Percentiles rank a stretch among this genome's conserved stretches.
Evolutionary conservation across 2,888 invertebrate species (phyloP).

Genomic region (Lepeophtheirus nordmannii): DNA sequence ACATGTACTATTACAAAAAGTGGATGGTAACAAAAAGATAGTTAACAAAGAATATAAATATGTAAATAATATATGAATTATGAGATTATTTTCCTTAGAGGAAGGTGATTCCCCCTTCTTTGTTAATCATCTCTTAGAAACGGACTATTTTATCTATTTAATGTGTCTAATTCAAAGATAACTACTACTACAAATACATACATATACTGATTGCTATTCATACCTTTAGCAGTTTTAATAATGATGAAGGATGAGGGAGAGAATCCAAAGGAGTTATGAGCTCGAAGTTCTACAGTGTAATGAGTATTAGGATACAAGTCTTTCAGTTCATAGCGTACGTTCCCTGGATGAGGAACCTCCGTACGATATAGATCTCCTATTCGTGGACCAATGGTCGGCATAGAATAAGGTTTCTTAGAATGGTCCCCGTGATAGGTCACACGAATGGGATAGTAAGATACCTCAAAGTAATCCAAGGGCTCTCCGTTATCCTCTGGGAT

Average conservation of each 20-base stretch:
- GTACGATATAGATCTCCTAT: conserved; percentile 20
- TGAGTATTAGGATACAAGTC: conserved; percentile 57
- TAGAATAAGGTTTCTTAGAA: not conserved
- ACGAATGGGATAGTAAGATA: conserved; percentile 52
- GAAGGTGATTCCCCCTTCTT: too few relatives aligned
- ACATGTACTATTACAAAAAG: too few relatives aligned
- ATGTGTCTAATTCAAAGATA: too few relatives aligned
- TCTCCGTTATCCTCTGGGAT: conserved; percentile 77
- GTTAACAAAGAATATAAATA: too few relatives aligned
- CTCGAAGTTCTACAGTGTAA: conserved; percentile 66
- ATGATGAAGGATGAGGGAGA: conserved; percentile 59
- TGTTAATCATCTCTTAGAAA: too few relatives aligned
- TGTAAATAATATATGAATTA: too few relatives aligned
- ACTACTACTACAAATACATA: too few relatives aligned
- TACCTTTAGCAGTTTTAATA: conserved; percentile 74
- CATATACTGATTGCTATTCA: too few relatives aligned
- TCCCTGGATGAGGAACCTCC: conserved; percentile 28
- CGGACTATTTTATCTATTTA: too few relatives aligned
- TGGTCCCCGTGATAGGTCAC: conserved; percentile 43
- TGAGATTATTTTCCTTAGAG: too few relatives aligned
- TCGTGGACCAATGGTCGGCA: not conserved
- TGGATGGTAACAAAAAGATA: too few relatives aligned
- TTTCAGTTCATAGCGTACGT: conserved; percentile 39
- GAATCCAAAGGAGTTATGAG: conserved; percentile 68
- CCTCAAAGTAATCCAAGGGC: conserved; percentile 63